These are phyloP conservation scores for Simalia tracyae DNA, from an alignment of 2,797 vertebrate species.

Conservation along the genomic window DNA sequence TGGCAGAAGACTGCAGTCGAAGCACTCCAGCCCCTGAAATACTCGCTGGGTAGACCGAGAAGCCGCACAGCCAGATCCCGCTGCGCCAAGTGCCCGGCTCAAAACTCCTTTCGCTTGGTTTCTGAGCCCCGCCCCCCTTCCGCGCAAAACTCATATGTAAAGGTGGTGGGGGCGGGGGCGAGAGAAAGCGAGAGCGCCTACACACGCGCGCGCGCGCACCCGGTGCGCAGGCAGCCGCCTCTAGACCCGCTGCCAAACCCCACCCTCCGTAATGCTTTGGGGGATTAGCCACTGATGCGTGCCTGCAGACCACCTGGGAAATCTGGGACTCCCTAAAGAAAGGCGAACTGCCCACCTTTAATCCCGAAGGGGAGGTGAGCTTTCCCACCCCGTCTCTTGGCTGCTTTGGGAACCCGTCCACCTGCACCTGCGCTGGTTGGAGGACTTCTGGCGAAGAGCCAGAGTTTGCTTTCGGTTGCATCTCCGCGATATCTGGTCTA, in stretches of 20 bases:
- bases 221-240: background rate
- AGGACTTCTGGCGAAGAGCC: background rate
- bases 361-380: background rate
- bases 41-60: slow-evolving; percentile 46
- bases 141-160: slow-evolving; percentile 42
- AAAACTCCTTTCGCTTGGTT: background rate
- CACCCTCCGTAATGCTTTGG: slow-evolving; percentile 57
- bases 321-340: slow-evolving; percentile 54
- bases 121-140: slow-evolving; percentile 50
- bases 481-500: background rate
- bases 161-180: background rate
- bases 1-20: slow-evolving; percentile 41
- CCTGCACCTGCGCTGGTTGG: slow-evolving; percentile 49
- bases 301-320: slow-evolving; percentile 49
- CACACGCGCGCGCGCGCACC: background rate
- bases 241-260: slow-evolving; percentile 55
- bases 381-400: background rate
- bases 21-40: slow-evolving; percentile 50
- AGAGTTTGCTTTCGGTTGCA: background rate
- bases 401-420: slow-evolving; percentile 23
- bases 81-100: slow-evolving; percentile 48
- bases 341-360: slow-evolving; percentile 1
- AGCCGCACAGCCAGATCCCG: slow-evolving; percentile 53
- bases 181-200: background rate
- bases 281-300: slow-evolving; percentile 55